A percentile compares a stretch with the other conserved stretches of the same genome.
Evolutionary conservation across 2,113 vertebrate species (phyloP).

Genomic region (Platichthys stellatus): DNA sequence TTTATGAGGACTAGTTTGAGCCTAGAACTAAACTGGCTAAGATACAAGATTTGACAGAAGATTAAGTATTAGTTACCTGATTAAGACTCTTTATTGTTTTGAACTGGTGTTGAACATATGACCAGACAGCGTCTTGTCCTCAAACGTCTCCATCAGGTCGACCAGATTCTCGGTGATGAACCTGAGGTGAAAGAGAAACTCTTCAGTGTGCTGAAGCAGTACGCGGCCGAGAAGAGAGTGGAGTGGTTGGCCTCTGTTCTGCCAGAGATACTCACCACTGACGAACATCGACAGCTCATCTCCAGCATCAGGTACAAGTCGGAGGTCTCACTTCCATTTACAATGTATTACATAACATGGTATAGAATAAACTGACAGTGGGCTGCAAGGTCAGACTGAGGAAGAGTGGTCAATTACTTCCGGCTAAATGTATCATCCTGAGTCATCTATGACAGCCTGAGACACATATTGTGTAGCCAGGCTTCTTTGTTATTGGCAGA

Average conservation of each 20-base stretch:
- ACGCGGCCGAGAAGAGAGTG: slow-evolving; percentile 89
- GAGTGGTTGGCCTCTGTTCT: slow-evolving; percentile 90
- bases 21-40: no score
- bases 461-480: no score
- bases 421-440: not conserved
- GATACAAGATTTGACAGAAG: no score
- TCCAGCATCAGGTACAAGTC: slow-evolving; percentile 91
- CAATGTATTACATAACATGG: not conserved
- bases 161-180: slow-evolving; percentile 88
- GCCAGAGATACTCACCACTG: slow-evolving; percentile 84
- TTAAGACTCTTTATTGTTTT: no score
- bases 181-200: slow-evolving; percentile 89
- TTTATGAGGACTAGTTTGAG: no score
- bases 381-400: not conserved
- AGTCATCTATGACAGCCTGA: not conserved
- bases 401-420: not conserved
- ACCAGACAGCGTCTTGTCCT: not conserved
- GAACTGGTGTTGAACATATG: no score
- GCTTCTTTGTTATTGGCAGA: no score
- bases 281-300: slow-evolving; percentile 88
- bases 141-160: slow-evolving; percentile 82
- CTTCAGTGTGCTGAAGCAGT: slow-evolving; percentile 89
- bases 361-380: not conserved
- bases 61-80: no score
- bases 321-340: not conserved